Evolutionary conservation across 2,113 vertebrate species (phyloP).

Genomic region (Cercocebus atys): DNA sequence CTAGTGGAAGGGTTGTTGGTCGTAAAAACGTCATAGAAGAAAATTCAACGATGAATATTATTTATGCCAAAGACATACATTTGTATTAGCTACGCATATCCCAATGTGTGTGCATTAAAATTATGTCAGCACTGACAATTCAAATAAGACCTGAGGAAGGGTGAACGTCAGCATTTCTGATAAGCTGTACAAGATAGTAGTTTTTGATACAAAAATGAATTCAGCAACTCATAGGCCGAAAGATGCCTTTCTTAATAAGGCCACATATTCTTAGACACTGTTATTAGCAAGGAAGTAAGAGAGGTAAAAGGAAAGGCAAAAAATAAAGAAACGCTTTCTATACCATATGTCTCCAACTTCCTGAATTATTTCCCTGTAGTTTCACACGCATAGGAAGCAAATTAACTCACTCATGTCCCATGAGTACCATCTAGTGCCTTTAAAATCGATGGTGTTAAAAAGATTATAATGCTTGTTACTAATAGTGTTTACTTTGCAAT

Average conservation of each 20-base stretch:
- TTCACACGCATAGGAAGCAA: background rate
- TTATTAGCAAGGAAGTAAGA: background rate
- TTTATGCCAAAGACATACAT: conserved; percentile 72
- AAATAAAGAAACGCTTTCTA: background rate
- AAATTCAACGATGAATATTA: conserved; percentile 66
- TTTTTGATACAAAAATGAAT: conserved; percentile 31
- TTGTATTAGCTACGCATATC: conserved; percentile 58
- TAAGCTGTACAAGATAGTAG: background rate
- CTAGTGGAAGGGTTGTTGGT: conserved; percentile 55
- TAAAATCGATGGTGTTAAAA: background rate
- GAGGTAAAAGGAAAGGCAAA: background rate
- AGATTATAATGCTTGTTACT: background rate
- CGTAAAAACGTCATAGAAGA: conserved; percentile 64
- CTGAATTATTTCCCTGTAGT: background rate
- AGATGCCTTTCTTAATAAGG: background rate
- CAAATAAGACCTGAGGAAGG: conserved; percentile 45
- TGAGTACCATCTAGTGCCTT: background rate
- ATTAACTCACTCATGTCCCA: background rate
- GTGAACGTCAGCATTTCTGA: conserved; percentile 37
- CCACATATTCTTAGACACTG: background rate
- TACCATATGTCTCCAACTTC: background rate
- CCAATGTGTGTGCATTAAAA: conserved; percentile 54
- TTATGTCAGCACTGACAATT: conserved; percentile 50
- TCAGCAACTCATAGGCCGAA: background rate
- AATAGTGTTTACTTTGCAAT: background rate